These are phyloP conservation scores for Aphelocoma californica DNA, from an alignment of 2,797 vertebrate genomes.

Conservation along the genomic window DNA sequence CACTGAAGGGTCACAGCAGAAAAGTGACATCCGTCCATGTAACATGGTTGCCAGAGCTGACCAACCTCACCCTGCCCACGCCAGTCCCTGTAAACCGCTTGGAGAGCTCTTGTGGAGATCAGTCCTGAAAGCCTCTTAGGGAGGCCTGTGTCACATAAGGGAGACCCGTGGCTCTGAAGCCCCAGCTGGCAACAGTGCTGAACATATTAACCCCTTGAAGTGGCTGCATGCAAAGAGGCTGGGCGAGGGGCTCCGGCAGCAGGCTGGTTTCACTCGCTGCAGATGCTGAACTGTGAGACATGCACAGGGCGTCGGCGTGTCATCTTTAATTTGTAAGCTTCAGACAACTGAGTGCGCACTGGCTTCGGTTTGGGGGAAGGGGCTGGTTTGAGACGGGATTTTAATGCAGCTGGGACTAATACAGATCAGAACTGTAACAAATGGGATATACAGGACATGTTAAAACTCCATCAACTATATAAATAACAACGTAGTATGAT, in stretches of 20 bases:
- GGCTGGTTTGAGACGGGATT: neutral
- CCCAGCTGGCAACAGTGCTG: neutral
- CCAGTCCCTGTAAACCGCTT: conserved; percentile 24
- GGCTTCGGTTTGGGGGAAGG: conserved; percentile 6
- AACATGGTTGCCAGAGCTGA: neutral
- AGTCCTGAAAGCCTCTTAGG: conserved; percentile 36
- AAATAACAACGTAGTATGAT: neutral
- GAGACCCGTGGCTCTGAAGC: neutral
- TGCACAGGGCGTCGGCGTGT: neutral
- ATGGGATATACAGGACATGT: neutral
- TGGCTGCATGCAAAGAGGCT: neutral
- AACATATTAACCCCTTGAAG: conserved; percentile 18
- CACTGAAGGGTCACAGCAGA: neutral
- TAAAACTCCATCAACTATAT: conserved; percentile 5
- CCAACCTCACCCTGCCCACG: neutral
- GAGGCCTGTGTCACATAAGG: neutral
- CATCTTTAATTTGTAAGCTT: conserved; percentile 14
- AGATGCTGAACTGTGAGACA: conserved; percentile 3
- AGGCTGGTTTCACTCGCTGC: neutral
- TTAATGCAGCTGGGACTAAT: conserved; percentile 51
- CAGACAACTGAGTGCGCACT: neutral
- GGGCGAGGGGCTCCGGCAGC: neutral
- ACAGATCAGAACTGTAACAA: conserved; percentile 29
- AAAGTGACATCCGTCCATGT: neutral
- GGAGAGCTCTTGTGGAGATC: neutral